Percentiles rank a stretch among this genome's conserved stretches.
phyloP scores from a whole-genome alignment of 2,113 vertebrate genomes.

The Platichthys stellatus region DNA sequence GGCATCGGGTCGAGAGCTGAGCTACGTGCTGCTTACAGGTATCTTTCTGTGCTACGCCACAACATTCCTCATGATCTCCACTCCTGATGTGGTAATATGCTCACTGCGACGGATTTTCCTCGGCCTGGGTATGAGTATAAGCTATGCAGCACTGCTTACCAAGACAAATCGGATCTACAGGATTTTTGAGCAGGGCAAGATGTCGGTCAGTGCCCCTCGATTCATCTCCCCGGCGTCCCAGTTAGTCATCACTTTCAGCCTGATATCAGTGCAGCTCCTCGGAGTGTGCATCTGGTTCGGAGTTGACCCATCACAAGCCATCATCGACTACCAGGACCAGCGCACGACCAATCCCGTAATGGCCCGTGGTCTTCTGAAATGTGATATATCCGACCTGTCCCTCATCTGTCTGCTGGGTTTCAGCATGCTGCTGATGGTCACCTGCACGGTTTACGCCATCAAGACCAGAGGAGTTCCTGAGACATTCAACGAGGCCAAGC shows the following conservation, averaged over 20 bases:
- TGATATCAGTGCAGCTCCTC: slow-evolving; percentile 94
- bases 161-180: slow-evolving; percentile 99
- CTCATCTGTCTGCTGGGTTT: slow-evolving; percentile 97
- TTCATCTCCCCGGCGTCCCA: slow-evolving; percentile 97
- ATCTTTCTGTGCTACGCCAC: slow-evolving; percentile 97
- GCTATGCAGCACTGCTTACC: slow-evolving; percentile 94
- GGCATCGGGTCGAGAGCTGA: slow-evolving; percentile 94
- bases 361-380: slow-evolving; percentile 88
- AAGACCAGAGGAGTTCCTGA: slow-evolving; percentile 95
- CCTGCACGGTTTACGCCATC: slow-evolving; percentile 97
- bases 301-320: slow-evolving; percentile 93
- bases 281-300: slow-evolving; percentile 97
- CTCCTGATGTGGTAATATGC: slow-evolving; percentile 89
- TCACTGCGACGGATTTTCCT: slow-evolving; percentile 93
- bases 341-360: slow-evolving; percentile 91
- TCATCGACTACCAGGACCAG: slow-evolving; percentile 97
- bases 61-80: slow-evolving; percentile 95
- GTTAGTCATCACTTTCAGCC: slow-evolving; percentile 94
- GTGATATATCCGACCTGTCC: slow-evolving; percentile 96
- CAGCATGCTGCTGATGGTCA: slow-evolving; percentile 99
- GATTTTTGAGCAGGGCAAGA: slow-evolving; percentile 98
- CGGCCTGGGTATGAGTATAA: slow-evolving; percentile 96
- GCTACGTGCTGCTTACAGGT: slow-evolving; percentile 93
- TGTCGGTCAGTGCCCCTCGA: slow-evolving; percentile 91
- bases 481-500: slow-evolving; percentile 98